These are phyloP conservation scores for Manis pentadactyla DNA, from an alignment of 2,797 vertebrate species.

Conservation along the genomic window DNA sequence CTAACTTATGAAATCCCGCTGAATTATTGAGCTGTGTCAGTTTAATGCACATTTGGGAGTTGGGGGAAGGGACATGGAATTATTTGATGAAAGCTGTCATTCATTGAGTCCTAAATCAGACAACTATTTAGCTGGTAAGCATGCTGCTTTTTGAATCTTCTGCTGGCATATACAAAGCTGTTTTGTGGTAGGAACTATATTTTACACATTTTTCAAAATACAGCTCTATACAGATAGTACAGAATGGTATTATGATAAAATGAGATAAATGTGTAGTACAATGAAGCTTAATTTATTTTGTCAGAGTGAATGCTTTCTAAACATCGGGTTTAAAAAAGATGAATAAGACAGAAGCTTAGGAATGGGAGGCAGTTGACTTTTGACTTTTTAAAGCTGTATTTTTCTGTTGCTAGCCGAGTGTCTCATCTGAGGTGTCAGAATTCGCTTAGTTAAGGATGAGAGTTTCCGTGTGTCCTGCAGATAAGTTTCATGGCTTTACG, in stretches of 20 bases:
- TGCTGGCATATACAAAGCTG: neutral
- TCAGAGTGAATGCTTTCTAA: constrained; percentile 74
- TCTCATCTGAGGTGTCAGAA: constrained; percentile 62
- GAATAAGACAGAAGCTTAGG: constrained; percentile 68
- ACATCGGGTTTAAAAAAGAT: constrained; percentile 53
- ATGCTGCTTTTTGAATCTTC: constrained; percentile 20
- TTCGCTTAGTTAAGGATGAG: neutral
- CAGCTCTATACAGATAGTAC: constrained; percentile 35
- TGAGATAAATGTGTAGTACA: constrained; percentile 35
- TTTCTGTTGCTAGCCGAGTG: constrained; percentile 31
- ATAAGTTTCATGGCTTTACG: neutral
- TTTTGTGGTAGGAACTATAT: constrained; percentile 28
- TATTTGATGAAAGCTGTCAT: neutral
- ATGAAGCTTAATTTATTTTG: constrained; percentile 63
- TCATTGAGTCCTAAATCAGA: constrained; percentile 19
- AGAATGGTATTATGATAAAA: constrained; percentile 43
- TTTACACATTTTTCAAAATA: constrained; percentile 72
- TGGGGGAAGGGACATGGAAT: neutral
- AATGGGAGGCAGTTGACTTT: constrained; percentile 44
- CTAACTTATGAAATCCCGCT: constrained; percentile 44
- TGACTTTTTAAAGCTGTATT: constrained; percentile 62
- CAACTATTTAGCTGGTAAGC: constrained; percentile 6
- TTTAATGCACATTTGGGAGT: neutral
- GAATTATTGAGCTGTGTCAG: neutral
- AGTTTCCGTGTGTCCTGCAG: neutral